A percentile compares a stretch with the other conserved stretches of the same genome.
These are phyloP conservation scores for Andrena fulva DNA, from an alignment of 2,888 invertebrate genomes.

Conservation along the genomic window DNA sequence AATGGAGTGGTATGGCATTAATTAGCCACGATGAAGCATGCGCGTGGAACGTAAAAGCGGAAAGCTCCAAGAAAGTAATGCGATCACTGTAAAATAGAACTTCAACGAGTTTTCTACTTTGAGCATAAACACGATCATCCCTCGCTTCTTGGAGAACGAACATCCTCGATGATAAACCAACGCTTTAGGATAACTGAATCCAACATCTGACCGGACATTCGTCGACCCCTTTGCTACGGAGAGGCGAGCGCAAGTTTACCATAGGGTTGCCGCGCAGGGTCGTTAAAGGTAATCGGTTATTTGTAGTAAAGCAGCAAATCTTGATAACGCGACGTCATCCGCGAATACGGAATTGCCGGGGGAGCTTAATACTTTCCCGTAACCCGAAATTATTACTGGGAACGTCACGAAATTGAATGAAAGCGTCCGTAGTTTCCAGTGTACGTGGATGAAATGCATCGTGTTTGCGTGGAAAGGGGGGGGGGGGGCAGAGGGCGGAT, in stretches of 20 bases:
- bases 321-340: conserved; percentile 47
- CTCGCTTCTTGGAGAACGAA: neutral
- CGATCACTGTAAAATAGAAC: no score
- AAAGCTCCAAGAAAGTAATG: no score
- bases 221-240: neutral
- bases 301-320: conserved; percentile 45
- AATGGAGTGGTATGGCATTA: neutral
- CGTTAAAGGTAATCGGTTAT: conserved; percentile 43
- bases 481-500: neutral
- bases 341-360: conserved; percentile 24
- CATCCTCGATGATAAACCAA: neutral
- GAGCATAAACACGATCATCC: no score
- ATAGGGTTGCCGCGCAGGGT: neutral
- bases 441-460: conserved; percentile 50
- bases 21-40: neutral
- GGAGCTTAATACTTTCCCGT: conserved; percentile 53
- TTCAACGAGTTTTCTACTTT: no score
- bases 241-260: neutral
- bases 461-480: conserved; percentile 7
- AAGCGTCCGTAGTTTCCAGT: conserved; percentile 41
- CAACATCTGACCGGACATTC: neutral
- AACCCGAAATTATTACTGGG: conserved; percentile 56
- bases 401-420: conserved; percentile 59
- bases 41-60: no score
- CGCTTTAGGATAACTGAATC: neutral